Evolutionary conservation across 2,888 invertebrate genomes (phyloP).

Genomic region (Lasioglossum malachurum): DNA sequence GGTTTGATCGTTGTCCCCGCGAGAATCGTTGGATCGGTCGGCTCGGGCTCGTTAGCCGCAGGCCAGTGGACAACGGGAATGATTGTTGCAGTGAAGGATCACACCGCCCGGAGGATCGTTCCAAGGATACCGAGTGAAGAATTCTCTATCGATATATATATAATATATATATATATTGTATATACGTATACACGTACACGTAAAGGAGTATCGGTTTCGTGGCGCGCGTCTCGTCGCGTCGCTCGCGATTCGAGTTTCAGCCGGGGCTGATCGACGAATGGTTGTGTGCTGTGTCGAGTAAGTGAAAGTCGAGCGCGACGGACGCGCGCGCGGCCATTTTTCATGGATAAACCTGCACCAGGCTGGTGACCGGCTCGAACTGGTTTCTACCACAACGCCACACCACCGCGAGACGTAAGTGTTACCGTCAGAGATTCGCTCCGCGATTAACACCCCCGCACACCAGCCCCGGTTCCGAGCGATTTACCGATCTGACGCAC

Average conservation of each 20-base stretch:
- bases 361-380: conserved; percentile 66
- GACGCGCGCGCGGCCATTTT: conserved; percentile 54
- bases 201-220: conserved; percentile 32
- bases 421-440: conserved; percentile 43
- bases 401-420: conserved; percentile 64
- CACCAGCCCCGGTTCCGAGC: conserved; percentile 33
- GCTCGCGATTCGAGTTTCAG: conserved; percentile 56
- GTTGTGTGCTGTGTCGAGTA: conserved; percentile 73
- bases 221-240: conserved; percentile 41
- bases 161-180: not conserved
- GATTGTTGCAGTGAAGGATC: conserved; percentile 60
- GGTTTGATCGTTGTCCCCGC: conserved; percentile 39
- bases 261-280: conserved; percentile 50
- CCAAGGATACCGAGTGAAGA: conserved; percentile 2
- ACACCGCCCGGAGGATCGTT: conserved; percentile 18
- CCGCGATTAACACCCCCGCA: conserved; percentile 45
- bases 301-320: conserved; percentile 76
- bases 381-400: conserved; percentile 58
- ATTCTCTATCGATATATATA: not conserved
- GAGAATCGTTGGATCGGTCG: conserved; percentile 45
- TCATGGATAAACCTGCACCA: conserved; percentile 71
- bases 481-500: conserved; percentile 44
- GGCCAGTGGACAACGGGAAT: conserved; percentile 38
- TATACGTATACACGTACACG: not conserved
- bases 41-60: not conserved